phyloP scores from a whole-genome alignment of 2,888 invertebrate species.

The Eupithecia centaureata region DNA sequence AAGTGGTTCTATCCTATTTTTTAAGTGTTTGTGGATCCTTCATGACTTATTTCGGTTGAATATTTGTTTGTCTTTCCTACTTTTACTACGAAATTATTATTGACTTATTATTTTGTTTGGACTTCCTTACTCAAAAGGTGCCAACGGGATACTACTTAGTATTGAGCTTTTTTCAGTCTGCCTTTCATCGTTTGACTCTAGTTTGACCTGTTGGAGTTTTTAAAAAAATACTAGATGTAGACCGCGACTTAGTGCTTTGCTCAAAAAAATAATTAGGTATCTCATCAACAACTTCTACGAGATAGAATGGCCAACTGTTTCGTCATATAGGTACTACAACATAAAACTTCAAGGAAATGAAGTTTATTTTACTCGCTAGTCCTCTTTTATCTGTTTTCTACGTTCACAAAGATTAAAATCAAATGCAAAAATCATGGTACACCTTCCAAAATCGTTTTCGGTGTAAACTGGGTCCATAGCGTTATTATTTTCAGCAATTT shows the following conservation, averaged over 20 bases:
- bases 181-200: neutral
- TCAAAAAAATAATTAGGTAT: too few species aligned
- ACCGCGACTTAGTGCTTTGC: too few species aligned
- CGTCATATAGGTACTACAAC: too few species aligned
- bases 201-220: neutral
- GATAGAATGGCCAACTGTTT: too few species aligned
- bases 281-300: too few species aligned
- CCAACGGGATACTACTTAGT: neutral
- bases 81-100: too few species aligned
- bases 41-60: neutral
- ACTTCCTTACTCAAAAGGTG: neutral
- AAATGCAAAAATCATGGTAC: neutral
- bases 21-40: neutral
- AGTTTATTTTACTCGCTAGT: neutral
- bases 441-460: neutral
- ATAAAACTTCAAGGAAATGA: neutral
- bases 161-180: neutral
- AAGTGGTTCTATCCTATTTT: slow-evolving; percentile 7
- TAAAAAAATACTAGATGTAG: neutral
- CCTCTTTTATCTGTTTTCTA: neutral
- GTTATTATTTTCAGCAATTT: neutral
- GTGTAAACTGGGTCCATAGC: neutral
- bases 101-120: too few species aligned
- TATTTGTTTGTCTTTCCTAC: neutral
- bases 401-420: neutral